Evolutionary conservation across 64 coral and sea anemone genomes (phyloP).

Genomic region (Acropora tenuis): DNA sequence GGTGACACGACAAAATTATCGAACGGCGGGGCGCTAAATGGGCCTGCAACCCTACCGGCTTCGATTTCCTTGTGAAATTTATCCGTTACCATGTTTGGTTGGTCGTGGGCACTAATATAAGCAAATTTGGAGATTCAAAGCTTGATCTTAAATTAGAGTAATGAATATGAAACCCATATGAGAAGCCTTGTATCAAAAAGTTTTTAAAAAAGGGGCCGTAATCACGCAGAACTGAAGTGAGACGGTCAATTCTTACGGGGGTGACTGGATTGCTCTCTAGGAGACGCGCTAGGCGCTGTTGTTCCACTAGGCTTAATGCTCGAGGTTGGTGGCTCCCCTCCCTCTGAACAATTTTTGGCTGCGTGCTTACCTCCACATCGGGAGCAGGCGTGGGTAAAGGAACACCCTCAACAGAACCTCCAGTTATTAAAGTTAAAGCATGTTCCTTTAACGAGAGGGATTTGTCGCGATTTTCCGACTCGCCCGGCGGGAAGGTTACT

Average conservation of each 20-base stretch:
- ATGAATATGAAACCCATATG: constrained; percentile 45
- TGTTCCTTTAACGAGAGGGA: background rate
- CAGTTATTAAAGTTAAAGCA: constrained; percentile 7
- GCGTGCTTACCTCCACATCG: constrained; percentile 30
- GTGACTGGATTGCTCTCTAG: constrained; percentile 18
- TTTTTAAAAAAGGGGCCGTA: background rate
- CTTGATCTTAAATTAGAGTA: constrained; percentile 1
- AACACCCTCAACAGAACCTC: constrained; percentile 6
- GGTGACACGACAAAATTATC: constrained; percentile 25
- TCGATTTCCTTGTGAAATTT: constrained; percentile 47
- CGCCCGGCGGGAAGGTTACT: background rate
- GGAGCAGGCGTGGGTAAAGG: constrained; percentile 23
- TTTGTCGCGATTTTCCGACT: background rate
- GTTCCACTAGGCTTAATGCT: too few relatives aligned
- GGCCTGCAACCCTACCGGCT: constrained; percentile 34
- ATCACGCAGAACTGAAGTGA: constrained; percentile 7
- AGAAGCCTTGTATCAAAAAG: constrained; percentile 40
- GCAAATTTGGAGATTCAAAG: constrained; percentile 23
- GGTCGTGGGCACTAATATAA: background rate
- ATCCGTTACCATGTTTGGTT: constrained; percentile 13
- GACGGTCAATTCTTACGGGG: constrained; percentile 11
- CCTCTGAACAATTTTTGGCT: background rate
- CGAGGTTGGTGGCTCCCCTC: too few relatives aligned
- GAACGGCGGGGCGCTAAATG: constrained; percentile 60
- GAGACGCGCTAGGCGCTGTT: background rate